phyloP scores from a whole-genome alignment of 2,797 vertebrate genomes.

The Iguana delicatissima region DNA sequence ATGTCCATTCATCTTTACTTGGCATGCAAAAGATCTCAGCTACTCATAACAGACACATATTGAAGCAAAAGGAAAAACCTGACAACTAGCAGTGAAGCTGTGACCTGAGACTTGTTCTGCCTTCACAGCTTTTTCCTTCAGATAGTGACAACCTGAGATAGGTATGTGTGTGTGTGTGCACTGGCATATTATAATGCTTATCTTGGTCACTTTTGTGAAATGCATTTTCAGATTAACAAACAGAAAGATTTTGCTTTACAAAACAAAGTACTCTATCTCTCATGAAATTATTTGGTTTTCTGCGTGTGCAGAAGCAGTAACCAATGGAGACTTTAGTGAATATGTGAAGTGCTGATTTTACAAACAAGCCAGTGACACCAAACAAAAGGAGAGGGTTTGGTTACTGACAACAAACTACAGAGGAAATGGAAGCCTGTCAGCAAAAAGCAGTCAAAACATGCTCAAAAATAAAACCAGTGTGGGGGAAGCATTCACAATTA shows the following conservation, averaged over 20 bases:
- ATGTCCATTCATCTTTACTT: background rate
- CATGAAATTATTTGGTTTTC: background rate
- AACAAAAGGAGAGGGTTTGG: background rate
- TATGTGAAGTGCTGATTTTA: background rate
- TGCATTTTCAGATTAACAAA: background rate
- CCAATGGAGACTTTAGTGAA: conserved; percentile 8
- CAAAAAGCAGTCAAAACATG: conserved; percentile 42
- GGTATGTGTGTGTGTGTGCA: background rate
- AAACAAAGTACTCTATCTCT: background rate
- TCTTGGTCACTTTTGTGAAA: background rate
- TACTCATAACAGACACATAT: background rate
- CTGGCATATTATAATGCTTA: background rate
- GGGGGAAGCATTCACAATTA: conserved; percentile 22
- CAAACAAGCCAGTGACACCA: background rate
- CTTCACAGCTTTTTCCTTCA: background rate
- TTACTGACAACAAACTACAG: conserved; percentile 17
- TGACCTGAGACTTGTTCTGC: background rate
- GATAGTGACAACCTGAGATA: background rate
- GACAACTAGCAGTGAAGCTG: conserved; percentile 2
- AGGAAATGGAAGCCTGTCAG: background rate
- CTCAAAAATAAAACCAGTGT: conserved; percentile 4
- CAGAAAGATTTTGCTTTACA: conserved; percentile 21
- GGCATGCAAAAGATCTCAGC: background rate
- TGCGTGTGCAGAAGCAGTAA: background rate
- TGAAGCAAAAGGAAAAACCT: background rate